phyloP scores from a whole-genome alignment of 2,797 vertebrate species.

The Rousettus madagascariensis region DNA sequence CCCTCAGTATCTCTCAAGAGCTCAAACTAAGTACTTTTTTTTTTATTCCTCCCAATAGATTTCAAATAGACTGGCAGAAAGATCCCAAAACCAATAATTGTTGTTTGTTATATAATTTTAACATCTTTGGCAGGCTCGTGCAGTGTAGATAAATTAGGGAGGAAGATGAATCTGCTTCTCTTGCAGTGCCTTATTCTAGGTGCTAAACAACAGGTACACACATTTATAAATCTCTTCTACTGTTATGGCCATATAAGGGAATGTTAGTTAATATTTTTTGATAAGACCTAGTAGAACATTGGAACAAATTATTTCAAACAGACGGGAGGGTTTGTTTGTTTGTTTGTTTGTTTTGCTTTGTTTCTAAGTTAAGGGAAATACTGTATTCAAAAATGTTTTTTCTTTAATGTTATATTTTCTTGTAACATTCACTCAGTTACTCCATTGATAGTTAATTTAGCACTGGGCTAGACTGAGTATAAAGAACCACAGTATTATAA shows the following conservation, averaged over 20 bases:
- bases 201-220: neutral
- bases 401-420: neutral
- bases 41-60: neutral
- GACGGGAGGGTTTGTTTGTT: too few relatives aligned
- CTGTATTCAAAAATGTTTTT: neutral
- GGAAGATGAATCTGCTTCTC: neutral
- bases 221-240: neutral
- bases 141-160: neutral
- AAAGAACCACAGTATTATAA: neutral
- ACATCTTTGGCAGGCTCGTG: neutral
- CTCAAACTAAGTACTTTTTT: neutral
- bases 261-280: neutral
- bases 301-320: neutral
- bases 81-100: neutral
- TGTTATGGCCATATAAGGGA: neutral
- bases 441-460: neutral
- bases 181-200: neutral
- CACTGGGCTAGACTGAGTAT: too few relatives aligned
- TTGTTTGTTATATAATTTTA: neutral
- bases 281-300: neutral
- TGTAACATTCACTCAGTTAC: neutral
- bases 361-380: conserved; percentile 24
- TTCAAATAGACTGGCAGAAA: neutral
- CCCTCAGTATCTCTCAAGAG: neutral
- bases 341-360: neutral